Base-by-base conservation (phyloP, 2,797 vertebrate genomes). In the Helostoma temminkii region DNA sequence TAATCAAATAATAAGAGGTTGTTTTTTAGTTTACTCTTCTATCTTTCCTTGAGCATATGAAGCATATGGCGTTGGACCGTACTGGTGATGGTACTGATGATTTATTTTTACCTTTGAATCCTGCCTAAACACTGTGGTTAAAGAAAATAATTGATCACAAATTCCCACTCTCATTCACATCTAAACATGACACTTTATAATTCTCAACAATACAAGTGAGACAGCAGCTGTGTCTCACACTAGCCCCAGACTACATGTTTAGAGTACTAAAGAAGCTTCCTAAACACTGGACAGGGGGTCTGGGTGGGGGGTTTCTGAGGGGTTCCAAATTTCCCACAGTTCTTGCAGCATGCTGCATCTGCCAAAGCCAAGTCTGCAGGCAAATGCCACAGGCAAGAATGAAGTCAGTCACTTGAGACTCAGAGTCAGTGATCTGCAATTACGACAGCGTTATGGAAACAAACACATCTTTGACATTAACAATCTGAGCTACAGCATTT, bases 311-410 rank as follows among this genome's bases (percentile, higher is more conserved):
- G 22, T 12, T 39, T 21, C 14, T 3, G 24, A 54, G 24, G 61
- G 49, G n/a, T n/a, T 26, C 46, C 28, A 49, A 48, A 84, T 81
- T 86, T 91, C 82, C 82, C 87, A 86, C 81, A 73, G 73, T 76
- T 74, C 76, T 73, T 79, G 47, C 21, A 10, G 15, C 60, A 56
- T 32, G 34, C 59, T 76, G 70, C 69, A 63, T 66, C 52, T 65
- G 47, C 65, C 42, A 54, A 43, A 69, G 59, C 54, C 37, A 60
- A 42, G 69, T 56, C 42, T 76, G 61, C 70, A 65, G 73, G 78
- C 74, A 70, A 78, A 78, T 64, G 69, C 26, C 56, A 71, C 68
- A 67, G 62, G 54, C 56, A 71, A 63, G 45, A 62, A 41, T 47
- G 45, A 65, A 65, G 65, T 56, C 66, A 64, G 56, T 50, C 42